These are phyloP conservation scores for Cerceris rybyensis DNA, from an alignment of 2,888 invertebrate genomes.

Conservation along the genomic window DNA sequence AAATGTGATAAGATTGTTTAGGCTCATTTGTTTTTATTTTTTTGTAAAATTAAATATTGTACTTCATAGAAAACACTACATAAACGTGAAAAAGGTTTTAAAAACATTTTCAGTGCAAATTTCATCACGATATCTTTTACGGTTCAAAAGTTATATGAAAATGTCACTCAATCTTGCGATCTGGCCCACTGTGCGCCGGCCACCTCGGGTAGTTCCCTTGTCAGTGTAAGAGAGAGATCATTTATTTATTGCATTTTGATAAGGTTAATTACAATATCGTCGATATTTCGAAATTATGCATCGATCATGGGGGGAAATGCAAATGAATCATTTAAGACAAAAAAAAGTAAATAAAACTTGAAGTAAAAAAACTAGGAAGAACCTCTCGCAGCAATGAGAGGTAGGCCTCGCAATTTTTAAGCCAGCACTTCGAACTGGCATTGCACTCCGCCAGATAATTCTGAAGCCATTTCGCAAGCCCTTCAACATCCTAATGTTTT, in stretches of 20 bases:
- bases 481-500: slow-evolving; percentile 61
- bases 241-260: slow-evolving; percentile 70
- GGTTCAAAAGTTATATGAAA: too few species aligned
- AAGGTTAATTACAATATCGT: slow-evolving; percentile 66
- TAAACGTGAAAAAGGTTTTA: too few species aligned
- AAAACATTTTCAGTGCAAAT: too few species aligned
- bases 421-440: slow-evolving; percentile 48
- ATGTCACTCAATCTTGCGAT: too few species aligned
- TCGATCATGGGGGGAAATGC: slow-evolving; percentile 60
- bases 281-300: slow-evolving; percentile 72
- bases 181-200: too few species aligned
- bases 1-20: too few species aligned
- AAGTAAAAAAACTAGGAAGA: slow-evolving; percentile 51
- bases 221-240: slow-evolving; percentile 66
- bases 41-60: too few species aligned
- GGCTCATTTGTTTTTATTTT: too few species aligned
- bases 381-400: slow-evolving; percentile 59
- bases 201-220: too few species aligned
- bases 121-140: too few species aligned
- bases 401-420: slow-evolving; percentile 65
- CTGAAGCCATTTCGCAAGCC: slow-evolving; percentile 53
- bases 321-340: slow-evolving; percentile 43
- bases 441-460: slow-evolving; percentile 48
- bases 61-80: too few species aligned
- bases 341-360: slow-evolving; percentile 29